Evolutionary conservation across 2,888 invertebrate genomes (phyloP).

Genomic region (Lamellibrachia columna): DNA sequence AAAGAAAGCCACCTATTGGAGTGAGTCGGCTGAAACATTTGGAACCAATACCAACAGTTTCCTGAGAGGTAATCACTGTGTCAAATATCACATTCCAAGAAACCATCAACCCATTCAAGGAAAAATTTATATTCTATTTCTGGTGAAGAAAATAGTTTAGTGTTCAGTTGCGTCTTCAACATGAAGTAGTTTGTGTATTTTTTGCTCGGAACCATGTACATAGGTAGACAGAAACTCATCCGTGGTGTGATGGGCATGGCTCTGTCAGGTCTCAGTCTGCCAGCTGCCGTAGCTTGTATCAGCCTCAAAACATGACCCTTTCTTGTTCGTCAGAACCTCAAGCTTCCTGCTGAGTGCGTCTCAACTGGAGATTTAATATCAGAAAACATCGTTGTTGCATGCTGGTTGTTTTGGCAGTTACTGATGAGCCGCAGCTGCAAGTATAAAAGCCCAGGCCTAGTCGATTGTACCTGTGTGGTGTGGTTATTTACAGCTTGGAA

Average conservation of each 20-base stretch:
- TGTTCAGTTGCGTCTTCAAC: not conserved
- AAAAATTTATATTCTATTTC: not conserved
- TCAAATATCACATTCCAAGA: too few species aligned
- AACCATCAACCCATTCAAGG: too few species aligned
- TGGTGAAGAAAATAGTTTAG: not conserved
- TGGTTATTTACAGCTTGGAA: not conserved
- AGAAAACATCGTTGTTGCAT: not conserved
- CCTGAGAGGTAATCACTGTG: too few species aligned
- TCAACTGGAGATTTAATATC: not conserved
- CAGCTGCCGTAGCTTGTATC: not conserved
- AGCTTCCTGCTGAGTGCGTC: not conserved
- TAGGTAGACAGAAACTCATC: not conserved
- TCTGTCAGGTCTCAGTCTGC: not conserved
- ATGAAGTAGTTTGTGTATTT: not conserved
- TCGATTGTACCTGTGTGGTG: not conserved
- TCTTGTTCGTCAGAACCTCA: not conserved
- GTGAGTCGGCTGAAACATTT: too few species aligned
- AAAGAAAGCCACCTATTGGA: too few species aligned
- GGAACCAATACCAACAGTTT: too few species aligned
- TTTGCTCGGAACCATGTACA: not conserved
- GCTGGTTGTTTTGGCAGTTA: not conserved
- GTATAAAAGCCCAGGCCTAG: not conserved
- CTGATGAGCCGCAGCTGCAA: not conserved
- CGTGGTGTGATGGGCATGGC: too few species aligned
- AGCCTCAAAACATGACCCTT: not conserved